These are phyloP conservation scores for Ameiurus melas DNA, from an alignment of 2,113 vertebrate genomes.

Conservation along the genomic window DNA sequence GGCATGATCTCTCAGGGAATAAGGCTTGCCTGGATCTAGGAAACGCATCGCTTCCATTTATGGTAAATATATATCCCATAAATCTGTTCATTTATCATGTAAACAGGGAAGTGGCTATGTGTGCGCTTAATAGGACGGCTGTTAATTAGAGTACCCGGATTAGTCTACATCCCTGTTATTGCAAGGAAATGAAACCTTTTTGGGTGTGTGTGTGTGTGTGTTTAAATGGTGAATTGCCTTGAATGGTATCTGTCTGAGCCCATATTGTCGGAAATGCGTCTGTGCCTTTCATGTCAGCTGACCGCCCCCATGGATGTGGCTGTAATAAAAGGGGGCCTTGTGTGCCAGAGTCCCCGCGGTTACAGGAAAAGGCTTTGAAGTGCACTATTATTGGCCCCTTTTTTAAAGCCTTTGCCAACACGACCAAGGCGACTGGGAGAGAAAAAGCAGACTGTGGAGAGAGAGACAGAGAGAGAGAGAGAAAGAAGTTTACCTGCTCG, in stretches of 20 bases:
- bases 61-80: slow-evolving; percentile 45
- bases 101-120: no score
- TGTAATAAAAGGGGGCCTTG: slow-evolving; percentile 63
- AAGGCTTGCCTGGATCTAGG: slow-evolving; percentile 38
- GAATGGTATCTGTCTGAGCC: slow-evolving; percentile 28
- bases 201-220: background rate
- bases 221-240: slow-evolving; percentile 35
- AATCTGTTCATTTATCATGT: background rate
- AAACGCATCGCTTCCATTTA: slow-evolving; percentile 35
- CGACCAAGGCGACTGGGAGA: slow-evolving; percentile 69
- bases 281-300: slow-evolving; percentile 53
- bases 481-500: slow-evolving; percentile 32
- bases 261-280: slow-evolving; percentile 42
- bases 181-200: slow-evolving; percentile 1
- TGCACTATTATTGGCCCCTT: slow-evolving; percentile 70
- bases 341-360: slow-evolving; percentile 67
- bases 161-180: background rate
- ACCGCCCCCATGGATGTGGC: slow-evolving; percentile 51
- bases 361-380: slow-evolving; percentile 73
- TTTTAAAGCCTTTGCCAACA: slow-evolving; percentile 66
- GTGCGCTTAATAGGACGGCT: background rate
- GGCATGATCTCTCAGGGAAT: slow-evolving; percentile 42
- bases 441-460: background rate
- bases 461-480: no score
- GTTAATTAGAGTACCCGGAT: background rate